A percentile compares a stretch with the other conserved stretches of the same genome.
These are phyloP conservation scores for Xiphorhynchus elegans DNA, from an alignment of 2,113 vertebrate species.

Conservation along the genomic window DNA sequence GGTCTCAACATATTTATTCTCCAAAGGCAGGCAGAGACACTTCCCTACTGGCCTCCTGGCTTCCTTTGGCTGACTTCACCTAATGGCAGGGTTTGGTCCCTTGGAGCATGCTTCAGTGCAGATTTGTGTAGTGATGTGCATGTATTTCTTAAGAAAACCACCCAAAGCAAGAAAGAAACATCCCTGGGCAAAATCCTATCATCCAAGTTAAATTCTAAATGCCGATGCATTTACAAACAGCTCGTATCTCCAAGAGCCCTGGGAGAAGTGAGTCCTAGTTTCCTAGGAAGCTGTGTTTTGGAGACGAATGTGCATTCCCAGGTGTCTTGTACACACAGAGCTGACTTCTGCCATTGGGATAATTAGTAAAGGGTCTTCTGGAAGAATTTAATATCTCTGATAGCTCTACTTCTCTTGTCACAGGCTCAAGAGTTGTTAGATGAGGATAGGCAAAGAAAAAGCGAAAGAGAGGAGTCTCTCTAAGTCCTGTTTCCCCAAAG, in stretches of 20 bases:
- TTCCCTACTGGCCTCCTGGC: background rate
- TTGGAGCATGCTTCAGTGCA: background rate
- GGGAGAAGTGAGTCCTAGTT: background rate
- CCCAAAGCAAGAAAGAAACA: background rate
- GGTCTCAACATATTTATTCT: background rate
- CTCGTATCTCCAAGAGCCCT: background rate
- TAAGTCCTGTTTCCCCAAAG: background rate
- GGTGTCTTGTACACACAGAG: accelerated
- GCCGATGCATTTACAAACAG: background rate
- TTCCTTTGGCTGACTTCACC: slow-evolving; percentile 26
- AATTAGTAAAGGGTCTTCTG: background rate
- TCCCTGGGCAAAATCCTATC: background rate
- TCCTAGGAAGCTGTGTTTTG: background rate
- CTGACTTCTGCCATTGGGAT: background rate
- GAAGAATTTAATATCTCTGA: background rate
- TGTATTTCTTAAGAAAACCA: background rate
- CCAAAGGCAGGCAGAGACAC: background rate
- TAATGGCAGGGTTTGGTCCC: background rate
- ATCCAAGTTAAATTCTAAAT: background rate
- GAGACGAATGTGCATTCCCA: background rate
- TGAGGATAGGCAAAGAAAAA: background rate
- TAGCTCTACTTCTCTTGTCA: accelerated
- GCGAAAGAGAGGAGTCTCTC: background rate
- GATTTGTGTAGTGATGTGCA: background rate
- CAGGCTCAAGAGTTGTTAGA: background rate